Evolutionary conservation across 2,113 vertebrate species (phyloP).

Genomic region (Ameiurus melas): DNA sequence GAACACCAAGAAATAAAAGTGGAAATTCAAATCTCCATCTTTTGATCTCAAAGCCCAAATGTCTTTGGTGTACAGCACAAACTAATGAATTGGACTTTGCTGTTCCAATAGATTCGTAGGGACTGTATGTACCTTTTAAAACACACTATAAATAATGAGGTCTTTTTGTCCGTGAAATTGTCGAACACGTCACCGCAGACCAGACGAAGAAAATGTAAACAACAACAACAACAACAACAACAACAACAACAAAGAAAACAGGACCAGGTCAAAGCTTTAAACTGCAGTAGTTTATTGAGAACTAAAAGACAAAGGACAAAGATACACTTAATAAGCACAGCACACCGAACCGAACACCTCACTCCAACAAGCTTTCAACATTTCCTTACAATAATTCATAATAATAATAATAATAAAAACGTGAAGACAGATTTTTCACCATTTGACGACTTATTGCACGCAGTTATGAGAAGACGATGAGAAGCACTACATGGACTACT

Average conservation of each 20-base stretch:
- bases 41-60: no score
- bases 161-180: background rate
- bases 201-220: background rate
- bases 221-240: no score
- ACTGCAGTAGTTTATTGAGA: conserved; percentile 50
- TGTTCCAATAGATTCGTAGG: no score
- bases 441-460: background rate
- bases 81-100: no score
- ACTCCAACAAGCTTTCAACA: background rate
- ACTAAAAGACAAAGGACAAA: conserved; percentile 32
- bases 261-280: background rate
- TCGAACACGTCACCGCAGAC: background rate
- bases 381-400: background rate
- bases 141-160: background rate
- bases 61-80: no score
- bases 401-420: background rate
- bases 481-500: background rate
- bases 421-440: background rate
- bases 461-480: background rate
- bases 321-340: background rate
- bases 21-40: no score
- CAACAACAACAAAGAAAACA: background rate
- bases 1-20: no score
- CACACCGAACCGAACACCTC: background rate
- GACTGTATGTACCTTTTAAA: background rate